phyloP scores from a whole-genome alignment of 2,113 vertebrate species.

The Labeo catla region DNA sequence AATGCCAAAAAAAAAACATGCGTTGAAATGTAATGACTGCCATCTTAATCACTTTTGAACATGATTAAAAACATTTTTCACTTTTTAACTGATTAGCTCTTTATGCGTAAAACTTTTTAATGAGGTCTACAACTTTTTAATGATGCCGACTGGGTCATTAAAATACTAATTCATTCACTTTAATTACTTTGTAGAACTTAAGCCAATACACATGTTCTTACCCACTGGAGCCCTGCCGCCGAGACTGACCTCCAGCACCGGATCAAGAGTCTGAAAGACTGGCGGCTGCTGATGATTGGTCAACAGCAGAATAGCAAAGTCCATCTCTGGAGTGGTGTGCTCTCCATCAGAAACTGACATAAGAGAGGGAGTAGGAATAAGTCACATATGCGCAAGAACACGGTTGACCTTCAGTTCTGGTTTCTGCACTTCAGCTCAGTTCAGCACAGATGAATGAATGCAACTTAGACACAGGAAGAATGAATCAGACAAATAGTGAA shows the following conservation, averaged over 20 bases:
- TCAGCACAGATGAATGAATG: constrained; percentile 30
- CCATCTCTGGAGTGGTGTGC: constrained; percentile 85
- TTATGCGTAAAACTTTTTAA: neutral
- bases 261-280: constrained; percentile 83
- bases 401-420: constrained; percentile 13
- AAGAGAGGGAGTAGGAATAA: constrained; percentile 34
- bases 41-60: neutral
- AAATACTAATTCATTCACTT: neutral
- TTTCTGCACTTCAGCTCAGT: constrained; percentile 24
- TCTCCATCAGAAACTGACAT: constrained; percentile 88
- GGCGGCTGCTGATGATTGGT: constrained; percentile 82
- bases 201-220: constrained; percentile 67
- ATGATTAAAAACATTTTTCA: neutral
- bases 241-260: constrained; percentile 83
- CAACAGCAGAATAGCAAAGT: constrained; percentile 87
- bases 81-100: neutral
- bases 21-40: neutral
- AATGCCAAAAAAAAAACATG: neutral
- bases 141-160: neutral
- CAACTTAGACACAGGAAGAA: neutral
- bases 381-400: constrained; percentile 23
- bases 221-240: constrained; percentile 85
- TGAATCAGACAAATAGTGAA: neutral
- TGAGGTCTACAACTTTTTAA: constrained; percentile 9
- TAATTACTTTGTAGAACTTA: constrained; percentile 13